Evolutionary conservation across 2,797 vertebrate genomes (phyloP).

Genomic region (Aeoliscus strigatus): DNA sequence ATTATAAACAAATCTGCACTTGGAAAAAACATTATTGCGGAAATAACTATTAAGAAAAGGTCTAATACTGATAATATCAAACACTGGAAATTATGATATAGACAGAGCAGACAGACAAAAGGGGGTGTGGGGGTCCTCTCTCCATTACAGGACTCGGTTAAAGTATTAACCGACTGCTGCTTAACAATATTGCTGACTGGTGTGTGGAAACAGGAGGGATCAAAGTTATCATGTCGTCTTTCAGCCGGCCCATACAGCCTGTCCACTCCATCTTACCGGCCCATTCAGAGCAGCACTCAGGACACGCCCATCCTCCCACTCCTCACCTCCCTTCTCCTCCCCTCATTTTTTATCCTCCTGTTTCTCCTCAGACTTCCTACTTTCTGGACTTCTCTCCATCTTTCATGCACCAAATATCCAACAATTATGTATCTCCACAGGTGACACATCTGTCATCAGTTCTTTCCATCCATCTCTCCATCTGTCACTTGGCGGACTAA

Average conservation of each 20-base stretch:
- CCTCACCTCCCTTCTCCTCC: conserved; percentile 58
- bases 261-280: conserved; percentile 75
- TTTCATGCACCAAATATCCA: conserved; percentile 33
- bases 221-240: conserved; percentile 82
- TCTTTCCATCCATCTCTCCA: conserved; percentile 53
- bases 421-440: conserved; percentile 38
- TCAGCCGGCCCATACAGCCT: conserved; percentile 69
- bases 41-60: too few species aligned
- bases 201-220: conserved; percentile 75
- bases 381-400: too few species aligned
- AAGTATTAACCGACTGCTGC: conserved; percentile 77
- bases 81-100: too few species aligned
- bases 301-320: conserved; percentile 72
- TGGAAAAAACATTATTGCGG: too few species aligned
- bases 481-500: conserved; percentile 65
- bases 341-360: conserved; percentile 21
- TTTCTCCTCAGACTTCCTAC: conserved; percentile 16
- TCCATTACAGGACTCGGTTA: conserved; percentile 56
- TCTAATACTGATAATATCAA: too few species aligned
- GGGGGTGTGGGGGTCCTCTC: conserved; percentile 7
- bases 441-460: conserved; percentile 12
- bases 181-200: conserved; percentile 82
- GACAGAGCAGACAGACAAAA: neutral
- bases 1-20: too few species aligned
- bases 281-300: conserved; percentile 66